Base-by-base conservation (phyloP, 2,888 invertebrate species). In the Aphidoletes aphidimyza region DNA sequence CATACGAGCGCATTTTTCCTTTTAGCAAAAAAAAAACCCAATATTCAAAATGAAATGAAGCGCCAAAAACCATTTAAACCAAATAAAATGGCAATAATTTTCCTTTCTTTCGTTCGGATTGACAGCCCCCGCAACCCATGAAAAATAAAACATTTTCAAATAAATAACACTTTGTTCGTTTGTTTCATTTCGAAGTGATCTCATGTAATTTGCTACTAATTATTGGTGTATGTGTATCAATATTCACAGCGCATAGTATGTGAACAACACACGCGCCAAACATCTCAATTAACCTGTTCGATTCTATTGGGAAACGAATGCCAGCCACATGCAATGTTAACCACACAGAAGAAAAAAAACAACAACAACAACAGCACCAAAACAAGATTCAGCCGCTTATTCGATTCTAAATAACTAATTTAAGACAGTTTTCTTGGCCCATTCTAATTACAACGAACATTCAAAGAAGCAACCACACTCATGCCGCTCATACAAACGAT, bases 281-380 rank as follows among this genome's bases (percentile, higher is more conserved):
- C n/a, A 81, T 37, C 81, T 37, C 81, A 36, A 81, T 81, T 81
- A 81, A 81, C 81, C 81, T 81, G 81, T 81, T 81, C 81, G 81
- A 81, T 81, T 22, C 81, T 37, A 81, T 37, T 81, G 81, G 81
- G 81, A 81, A 81, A 36, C 9, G 81, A 19, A 5, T 22, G 37
- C 6, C 2, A 22, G 9, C 54, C 5, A 54, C 22, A 8, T 54
- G 54, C n/a, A 22, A n/a, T n/a, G n/a, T n/a, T n/a, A n/a, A n/a
- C n/a, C n/a, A n/a, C n/a, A n/a, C n/a, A n/a, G n/a, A n/a, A n/a
- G n/a, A n/a, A n/a, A n/a, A n/a, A n/a, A n/a, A 54, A 54, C 54
- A n/a, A 54, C 14, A 54, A 54, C 22, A 54, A 69, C 69, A 47
- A 47, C 47, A 17, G 17, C 6, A 17, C 17, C 47, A 47, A 47